Evolutionary conservation across 2,797 vertebrate genomes (phyloP).

Genomic region (Galagoides demidoff): DNA sequence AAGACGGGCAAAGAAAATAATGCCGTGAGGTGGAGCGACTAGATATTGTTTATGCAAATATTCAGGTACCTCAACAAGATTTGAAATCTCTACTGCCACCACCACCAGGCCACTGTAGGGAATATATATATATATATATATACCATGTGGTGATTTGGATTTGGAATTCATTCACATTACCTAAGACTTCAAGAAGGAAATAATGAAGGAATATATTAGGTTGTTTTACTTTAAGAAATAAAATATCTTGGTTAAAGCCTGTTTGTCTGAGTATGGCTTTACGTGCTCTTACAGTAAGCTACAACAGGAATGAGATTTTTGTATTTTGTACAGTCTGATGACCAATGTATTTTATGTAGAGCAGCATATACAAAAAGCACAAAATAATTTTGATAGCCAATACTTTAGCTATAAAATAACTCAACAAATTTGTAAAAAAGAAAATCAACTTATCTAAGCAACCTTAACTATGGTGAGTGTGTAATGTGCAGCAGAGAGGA

Average conservation of each 20-base stretch:
- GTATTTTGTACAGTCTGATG: neutral
- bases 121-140: neutral
- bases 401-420: neutral
- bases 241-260: neutral
- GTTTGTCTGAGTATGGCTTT: neutral
- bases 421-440: neutral
- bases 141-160: neutral
- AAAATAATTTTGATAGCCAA: neutral
- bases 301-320: neutral
- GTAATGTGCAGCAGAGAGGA: neutral
- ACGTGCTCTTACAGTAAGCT: neutral
- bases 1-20: neutral
- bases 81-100: neutral
- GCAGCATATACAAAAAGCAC: neutral
- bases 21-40: no score
- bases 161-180: neutral
- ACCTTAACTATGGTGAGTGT: neutral
- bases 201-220: neutral
- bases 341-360: neutral
- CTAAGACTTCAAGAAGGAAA: neutral
- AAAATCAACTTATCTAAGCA: neutral
- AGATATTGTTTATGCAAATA: neutral
- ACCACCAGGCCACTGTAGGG: neutral
- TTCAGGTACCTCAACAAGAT: neutral
- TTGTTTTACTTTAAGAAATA: neutral